A percentile compares a stretch with the other conserved stretches of the same genome.
These are phyloP conservation scores for Coregonus suidteri DNA, from an alignment of 2,797 vertebrate genomes.

Conservation along the genomic window DNA sequence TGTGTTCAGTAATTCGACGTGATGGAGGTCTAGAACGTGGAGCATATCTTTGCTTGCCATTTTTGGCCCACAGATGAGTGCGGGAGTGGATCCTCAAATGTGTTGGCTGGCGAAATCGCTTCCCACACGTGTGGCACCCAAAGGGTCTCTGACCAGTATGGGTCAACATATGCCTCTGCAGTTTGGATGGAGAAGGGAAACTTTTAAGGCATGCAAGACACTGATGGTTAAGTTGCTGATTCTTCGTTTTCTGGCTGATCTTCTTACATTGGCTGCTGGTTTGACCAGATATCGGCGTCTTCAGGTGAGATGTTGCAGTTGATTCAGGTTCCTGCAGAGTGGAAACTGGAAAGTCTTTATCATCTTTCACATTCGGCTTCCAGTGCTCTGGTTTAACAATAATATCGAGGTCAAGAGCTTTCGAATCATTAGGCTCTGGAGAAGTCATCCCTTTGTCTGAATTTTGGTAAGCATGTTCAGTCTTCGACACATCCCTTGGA, in stretches of 20 bases:
- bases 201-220: conserved; percentile 48
- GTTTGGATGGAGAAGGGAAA: conserved; percentile 51
- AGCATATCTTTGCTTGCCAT: conserved; percentile 33
- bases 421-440: conserved; percentile 8
- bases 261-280: conserved; percentile 1
- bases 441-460: conserved; percentile 15
- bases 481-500: not conserved
- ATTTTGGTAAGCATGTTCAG: not conserved
- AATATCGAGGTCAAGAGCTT: conserved; percentile 26
- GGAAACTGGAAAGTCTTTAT: not conserved
- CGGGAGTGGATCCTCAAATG: conserved; percentile 53
- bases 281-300: not conserved
- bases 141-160: conserved; percentile 56
- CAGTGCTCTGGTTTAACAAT: conserved; percentile 36
- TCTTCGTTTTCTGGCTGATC: not conserved
- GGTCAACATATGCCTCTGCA: conserved; percentile 48
- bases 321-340: conserved; percentile 6
- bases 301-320: conserved; percentile 15
- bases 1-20: not conserved
- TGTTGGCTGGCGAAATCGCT: conserved; percentile 50
- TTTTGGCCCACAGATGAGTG: conserved; percentile 47
- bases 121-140: conserved; percentile 48
- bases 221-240: conserved; percentile 18
- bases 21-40: conserved; percentile 29
- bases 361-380: conserved; percentile 13